phyloP scores from a whole-genome alignment of 1,140 invertebrate genomes.

The Hesperophylax magnus region DNA sequence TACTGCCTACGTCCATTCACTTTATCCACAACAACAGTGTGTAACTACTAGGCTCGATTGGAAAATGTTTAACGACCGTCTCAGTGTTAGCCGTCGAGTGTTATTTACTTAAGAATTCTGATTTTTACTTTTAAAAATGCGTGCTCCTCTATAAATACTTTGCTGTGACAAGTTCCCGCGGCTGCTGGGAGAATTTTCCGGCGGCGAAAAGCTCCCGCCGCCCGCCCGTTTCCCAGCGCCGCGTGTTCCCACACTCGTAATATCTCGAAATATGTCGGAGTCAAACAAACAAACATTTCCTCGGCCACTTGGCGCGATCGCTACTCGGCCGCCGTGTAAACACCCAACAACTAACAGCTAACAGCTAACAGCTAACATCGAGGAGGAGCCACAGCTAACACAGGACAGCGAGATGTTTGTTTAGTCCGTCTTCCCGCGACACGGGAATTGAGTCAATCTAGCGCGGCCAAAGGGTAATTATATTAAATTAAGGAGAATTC shows the following conservation, averaged over 20 bases:
- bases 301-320: conserved; percentile 42
- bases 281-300: conserved; percentile 50
- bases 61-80: background rate
- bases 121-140: no score
- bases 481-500: conserved; percentile 50
- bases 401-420: background rate
- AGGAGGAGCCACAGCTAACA: no score
- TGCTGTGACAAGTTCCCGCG: background rate
- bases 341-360: background rate
- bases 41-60: background rate
- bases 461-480: conserved; percentile 56
- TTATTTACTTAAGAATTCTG: no score
- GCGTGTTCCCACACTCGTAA: conserved; percentile 47
- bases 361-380: no score
- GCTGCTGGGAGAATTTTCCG: background rate
- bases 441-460: conserved; percentile 53
- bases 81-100: background rate
- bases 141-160: conserved; percentile 4
- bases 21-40: background rate
- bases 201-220: background rate
- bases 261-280: conserved; percentile 38
- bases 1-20: background rate
- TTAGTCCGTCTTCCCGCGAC: conserved; percentile 22
- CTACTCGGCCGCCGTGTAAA: conserved; percentile 29
- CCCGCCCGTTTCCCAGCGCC: background rate